Evolutionary conservation across 2,113 vertebrate species (phyloP), one percentile per base, ranked within the genome.

Genomic region (Picathartes gymnocephalus): DNA sequence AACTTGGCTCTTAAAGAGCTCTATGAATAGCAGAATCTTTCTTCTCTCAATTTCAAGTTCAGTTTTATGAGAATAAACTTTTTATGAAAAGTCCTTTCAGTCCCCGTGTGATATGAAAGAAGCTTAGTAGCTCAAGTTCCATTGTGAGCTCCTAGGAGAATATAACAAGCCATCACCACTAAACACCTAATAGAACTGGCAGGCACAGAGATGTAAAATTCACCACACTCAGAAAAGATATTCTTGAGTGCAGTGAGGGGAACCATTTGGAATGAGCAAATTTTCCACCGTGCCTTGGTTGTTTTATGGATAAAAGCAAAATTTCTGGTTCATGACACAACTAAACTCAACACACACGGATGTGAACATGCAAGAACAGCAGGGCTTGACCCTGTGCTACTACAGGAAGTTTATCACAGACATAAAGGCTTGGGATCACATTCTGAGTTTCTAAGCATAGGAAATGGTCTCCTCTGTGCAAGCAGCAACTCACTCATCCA

Each of bases 381-480:
- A 84, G 64, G n/a, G 39, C 80, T 31, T 80, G 58, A 81, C 50
- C 71, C 27, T 42, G 31, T 64, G 47, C 57, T 76, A 1, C 57
- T 45, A 1, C 37, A 53, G 42, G 8, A 87, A 12, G 39, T 73
- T 89, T 44, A 27, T 45, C 58, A 80, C 1, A 77, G 42, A 35
- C 11, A 25, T 7, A 61, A 73, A 54, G 19, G 16, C 16, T 66
- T 37, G 19, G 27, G 51, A 47, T n/a, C 14, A 28, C 48, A 50
- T 48, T 83, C 44, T 17, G n/a, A 69, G 56, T 47, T 73, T 62
- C 25, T 45, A 2, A 71, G 16, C 6, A 11, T 0, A 40, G 51
- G n/a, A 66, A 61, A 51, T 3, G 13, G 13, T 57, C 47, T 53
- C 13, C 57, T 40, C 57, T 28, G 10, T 15, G 11, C 0, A 0